phyloP scores from a whole-genome alignment of 2,113 vertebrate species.

The Oreochromis spilurus region DNA sequence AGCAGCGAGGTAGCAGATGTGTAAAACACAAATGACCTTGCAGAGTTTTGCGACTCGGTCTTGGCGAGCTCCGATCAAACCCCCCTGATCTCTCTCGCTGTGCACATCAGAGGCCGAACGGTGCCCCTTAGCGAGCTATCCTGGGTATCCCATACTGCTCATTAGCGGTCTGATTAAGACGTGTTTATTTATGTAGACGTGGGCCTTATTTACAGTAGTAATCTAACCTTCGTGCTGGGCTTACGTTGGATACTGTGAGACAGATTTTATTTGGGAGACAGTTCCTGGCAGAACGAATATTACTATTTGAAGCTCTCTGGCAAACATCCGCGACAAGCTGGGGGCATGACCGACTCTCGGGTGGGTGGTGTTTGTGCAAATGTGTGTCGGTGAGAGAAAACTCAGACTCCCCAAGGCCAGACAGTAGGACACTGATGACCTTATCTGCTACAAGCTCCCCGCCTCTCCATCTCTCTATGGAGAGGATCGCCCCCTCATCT shows the following conservation, averaged over 20 bases:
- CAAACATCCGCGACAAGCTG: constrained; percentile 25
- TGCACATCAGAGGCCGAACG: constrained; percentile 36
- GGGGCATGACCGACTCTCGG: background rate
- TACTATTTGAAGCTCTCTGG: constrained; percentile 38
- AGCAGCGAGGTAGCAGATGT: constrained; percentile 55
- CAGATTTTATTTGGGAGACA: constrained; percentile 14
- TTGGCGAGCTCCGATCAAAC: constrained; percentile 39
- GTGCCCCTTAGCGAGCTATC: constrained; percentile 37
- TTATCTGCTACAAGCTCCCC: constrained; percentile 8
- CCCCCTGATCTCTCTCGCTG: background rate
- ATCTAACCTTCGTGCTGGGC: constrained; percentile 28
- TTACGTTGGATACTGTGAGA: background rate
- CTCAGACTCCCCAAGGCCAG: constrained; percentile 12
- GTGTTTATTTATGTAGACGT: constrained; percentile 65
- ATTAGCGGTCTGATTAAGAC: constrained; percentile 66
- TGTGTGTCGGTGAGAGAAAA: background rate
- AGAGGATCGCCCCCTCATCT: background rate
- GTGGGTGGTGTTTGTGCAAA: background rate
- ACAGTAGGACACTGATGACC: constrained; percentile 34
- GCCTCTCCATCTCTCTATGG: background rate
- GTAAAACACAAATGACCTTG: constrained; percentile 61
- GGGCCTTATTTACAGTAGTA: constrained; percentile 50
- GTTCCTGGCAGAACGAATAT: background rate
- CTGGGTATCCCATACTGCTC: constrained; percentile 51
- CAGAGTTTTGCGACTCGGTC: constrained; percentile 20